Base-by-base conservation (phyloP, 2,888 invertebrate species). In the Shargacucullia verbasci region DNA sequence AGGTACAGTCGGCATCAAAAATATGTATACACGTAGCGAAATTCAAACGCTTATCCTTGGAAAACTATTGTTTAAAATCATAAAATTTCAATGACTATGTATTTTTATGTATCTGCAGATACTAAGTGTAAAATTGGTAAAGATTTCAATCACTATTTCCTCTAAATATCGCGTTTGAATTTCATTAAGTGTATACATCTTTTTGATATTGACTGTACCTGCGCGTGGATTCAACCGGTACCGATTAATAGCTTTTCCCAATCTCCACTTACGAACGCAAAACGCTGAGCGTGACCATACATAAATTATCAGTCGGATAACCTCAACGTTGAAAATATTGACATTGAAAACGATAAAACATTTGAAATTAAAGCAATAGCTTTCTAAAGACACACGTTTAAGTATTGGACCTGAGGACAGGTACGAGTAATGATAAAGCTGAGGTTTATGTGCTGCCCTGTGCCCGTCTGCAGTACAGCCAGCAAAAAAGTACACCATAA, bases 401-500 rank as follows among this genome's bases (percentile, higher is more conserved):
- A 71, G 62, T 63, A 58, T 65, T 61, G 60, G 64, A 69, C 59
- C 61, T 64, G 78, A 78, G 79, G 81, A 81, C 82, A 83, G 78
- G 82, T 85, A 83, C 80, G 83, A 72, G 83, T 86, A 86, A 88
- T 89, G 87, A 84, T 88, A 87, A 86, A 86, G 79, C 78, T 74
- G 68, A 80, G 78, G 83, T 90, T 90, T 89, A 90, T 90, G 89
- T 87, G 85, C 84, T 76, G 65, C 79, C 86, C 84, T 87, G 86
- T 82, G 83, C 86, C 76, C 79, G 60, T 56, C 70, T 73, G 38
- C 74, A 57, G 61, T 66, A 56, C 61, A 55, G 50, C 52, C 60
- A 73, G 89, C 88, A 91, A 92, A 94, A 92, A 93, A 92, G 86
- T 89, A 86, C 88, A 89, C 85, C 91, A 92, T 92, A 92, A 93